These are phyloP conservation scores for Stomatorhinus walkeri DNA, from an alignment of 2,797 vertebrate species.

Conservation along the genomic window DNA sequence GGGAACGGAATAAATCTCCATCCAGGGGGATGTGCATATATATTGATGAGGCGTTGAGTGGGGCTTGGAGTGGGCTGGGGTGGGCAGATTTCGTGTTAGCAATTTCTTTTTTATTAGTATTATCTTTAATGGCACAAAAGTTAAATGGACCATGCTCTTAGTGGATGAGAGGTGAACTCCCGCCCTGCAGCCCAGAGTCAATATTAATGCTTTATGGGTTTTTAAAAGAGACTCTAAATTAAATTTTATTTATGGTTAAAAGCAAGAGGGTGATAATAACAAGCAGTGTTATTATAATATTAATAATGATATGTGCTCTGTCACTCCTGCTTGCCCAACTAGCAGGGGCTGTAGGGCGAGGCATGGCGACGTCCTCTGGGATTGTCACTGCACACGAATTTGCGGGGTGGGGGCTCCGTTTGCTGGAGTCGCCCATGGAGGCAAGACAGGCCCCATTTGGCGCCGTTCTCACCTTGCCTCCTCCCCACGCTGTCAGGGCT, in stretches of 20 bases:
- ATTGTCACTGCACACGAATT: neutral
- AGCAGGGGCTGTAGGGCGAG: conserved; percentile 43
- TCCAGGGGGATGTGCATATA: neutral
- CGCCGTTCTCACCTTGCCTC: neutral
- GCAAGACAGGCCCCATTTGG: neutral
- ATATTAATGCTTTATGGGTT: conserved; percentile 58
- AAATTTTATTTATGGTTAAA: conserved; percentile 59
- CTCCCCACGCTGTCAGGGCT: neutral
- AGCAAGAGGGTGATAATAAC: conserved; percentile 45
- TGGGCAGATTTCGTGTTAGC: conserved; percentile 56
- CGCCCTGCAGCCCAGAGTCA: conserved; percentile 53
- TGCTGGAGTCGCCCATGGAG: neutral
- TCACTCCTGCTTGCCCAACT: conserved; percentile 38
- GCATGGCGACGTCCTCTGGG: conserved; percentile 25
- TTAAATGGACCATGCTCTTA: conserved; percentile 63
- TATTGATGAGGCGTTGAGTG: conserved; percentile 49
- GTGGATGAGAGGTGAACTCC: conserved; percentile 56
- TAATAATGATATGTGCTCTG: conserved; percentile 43
- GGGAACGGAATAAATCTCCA: conserved; percentile 42
- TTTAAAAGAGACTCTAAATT: conserved; percentile 59
- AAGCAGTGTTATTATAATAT: conserved; percentile 44
- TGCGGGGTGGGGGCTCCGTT: neutral
- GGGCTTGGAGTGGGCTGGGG: conserved; percentile 30
- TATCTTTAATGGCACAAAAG: conserved; percentile 64
- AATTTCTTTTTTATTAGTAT: conserved; percentile 65